A percentile compares a stretch with the other conserved stretches of the same genome.
Evolutionary conservation across 2,888 invertebrate species (phyloP).

Genomic region (Thymelicus lineola): DNA sequence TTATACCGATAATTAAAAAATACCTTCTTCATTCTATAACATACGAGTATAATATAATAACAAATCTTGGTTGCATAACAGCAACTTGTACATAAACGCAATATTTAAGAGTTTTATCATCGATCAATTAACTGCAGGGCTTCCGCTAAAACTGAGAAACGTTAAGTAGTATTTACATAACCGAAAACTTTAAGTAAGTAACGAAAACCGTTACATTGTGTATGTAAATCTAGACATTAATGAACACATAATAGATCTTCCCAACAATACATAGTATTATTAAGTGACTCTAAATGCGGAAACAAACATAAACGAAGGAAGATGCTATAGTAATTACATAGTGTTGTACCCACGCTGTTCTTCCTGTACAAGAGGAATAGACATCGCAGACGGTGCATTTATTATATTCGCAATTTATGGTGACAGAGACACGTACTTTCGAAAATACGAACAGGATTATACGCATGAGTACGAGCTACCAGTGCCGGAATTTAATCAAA

Average conservation of each 20-base stretch:
- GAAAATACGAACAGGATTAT: constrained; percentile 21
- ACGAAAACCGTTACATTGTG: not conserved
- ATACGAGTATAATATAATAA: not conserved
- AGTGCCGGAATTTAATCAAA: not conserved
- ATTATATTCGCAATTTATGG: constrained; percentile 38
- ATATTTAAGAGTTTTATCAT: constrained; percentile 7
- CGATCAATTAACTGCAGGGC: constrained; percentile 10
- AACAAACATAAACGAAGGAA: constrained; percentile 28
- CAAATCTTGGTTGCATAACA: not conserved
- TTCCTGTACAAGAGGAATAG: constrained; percentile 32
- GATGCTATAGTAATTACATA: constrained; percentile 33
- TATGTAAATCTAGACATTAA: not conserved
- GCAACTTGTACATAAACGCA: not conserved
- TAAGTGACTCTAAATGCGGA: constrained; percentile 25
- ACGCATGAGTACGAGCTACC: not conserved
- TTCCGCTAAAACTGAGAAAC: not conserved
- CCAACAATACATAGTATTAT: constrained; percentile 14
- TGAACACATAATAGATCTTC: constrained; percentile 1
- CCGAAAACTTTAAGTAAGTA: not conserved
- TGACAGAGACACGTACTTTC: constrained; percentile 31
- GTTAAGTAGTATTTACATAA: constrained; percentile 14
- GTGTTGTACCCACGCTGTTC: constrained; percentile 29
- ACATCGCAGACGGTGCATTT: constrained; percentile 19
- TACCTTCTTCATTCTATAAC: not conserved
- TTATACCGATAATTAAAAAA: not conserved